Evolutionary conservation across 2,113 vertebrate genomes (phyloP).

Genomic region (Lasiurus borealis): DNA sequence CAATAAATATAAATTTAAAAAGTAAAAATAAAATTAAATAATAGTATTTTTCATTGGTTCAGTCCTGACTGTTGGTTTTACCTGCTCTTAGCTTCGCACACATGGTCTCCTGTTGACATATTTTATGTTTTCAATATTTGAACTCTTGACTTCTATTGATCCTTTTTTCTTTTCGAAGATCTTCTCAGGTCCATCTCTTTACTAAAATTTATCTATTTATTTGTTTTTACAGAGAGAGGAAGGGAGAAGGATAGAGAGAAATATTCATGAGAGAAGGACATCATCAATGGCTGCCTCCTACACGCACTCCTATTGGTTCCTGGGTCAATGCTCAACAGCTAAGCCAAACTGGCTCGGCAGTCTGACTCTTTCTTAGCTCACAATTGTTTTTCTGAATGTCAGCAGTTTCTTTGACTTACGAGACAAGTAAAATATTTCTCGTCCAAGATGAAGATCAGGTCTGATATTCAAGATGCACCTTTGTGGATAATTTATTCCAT

Average conservation of each 20-base stretch:
- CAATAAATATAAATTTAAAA: no score
- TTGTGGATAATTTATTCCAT: slow-evolving; percentile 28
- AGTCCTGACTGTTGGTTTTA: neutral
- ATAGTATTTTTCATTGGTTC: slow-evolving; percentile 2
- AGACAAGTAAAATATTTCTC: slow-evolving; percentile 48
- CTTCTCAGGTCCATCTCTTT: neutral
- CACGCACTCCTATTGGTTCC: no score
- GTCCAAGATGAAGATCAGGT: neutral
- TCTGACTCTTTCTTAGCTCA: neutral
- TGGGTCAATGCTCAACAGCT: no score
- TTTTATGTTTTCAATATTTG: slow-evolving; percentile 36
- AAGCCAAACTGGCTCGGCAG: no score
- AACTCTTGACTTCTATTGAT: slow-evolving; percentile 60
- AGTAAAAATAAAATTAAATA: no score
- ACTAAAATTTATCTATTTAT: no score
- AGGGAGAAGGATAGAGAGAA: no score
- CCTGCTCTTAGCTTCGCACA: neutral
- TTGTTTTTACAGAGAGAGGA: no score
- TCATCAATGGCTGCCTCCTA: no score
- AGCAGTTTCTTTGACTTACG: slow-evolving; percentile 64
- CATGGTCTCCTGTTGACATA: slow-evolving; percentile 1
- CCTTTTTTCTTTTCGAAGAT: slow-evolving; percentile 57
- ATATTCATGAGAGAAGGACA: no score
- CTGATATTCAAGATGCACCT: slow-evolving; percentile 9
- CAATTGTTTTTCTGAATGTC: slow-evolving; percentile 59